phyloP scores from a whole-genome alignment of 2,797 vertebrate species.

The Botia kubotai region DNA sequence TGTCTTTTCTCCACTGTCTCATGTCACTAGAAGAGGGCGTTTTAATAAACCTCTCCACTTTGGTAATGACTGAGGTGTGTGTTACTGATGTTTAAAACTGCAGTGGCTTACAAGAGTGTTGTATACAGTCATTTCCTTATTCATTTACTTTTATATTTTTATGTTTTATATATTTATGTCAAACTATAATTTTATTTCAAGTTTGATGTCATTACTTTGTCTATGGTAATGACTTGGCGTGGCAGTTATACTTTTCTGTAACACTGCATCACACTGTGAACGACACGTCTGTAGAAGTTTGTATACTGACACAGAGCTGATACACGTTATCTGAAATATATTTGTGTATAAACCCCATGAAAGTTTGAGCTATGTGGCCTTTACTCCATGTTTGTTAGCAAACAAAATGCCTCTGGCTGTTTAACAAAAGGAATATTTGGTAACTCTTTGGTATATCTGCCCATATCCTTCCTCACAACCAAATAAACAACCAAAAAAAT shows the following conservation, averaged over 20 bases:
- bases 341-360: no score
- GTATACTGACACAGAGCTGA: not conserved
- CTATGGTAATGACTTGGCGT: not conserved
- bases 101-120: not conserved
- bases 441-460: no score
- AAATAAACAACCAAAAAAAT: no score
- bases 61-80: not conserved
- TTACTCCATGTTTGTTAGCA: no score
- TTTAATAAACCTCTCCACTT: not conserved
- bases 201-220: no score
- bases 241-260: not conserved
- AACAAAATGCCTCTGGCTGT: no score
- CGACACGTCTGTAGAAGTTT: not conserved
- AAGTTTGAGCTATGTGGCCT: no score
- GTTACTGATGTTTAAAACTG: not conserved
- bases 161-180: no score
- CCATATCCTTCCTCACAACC: no score
- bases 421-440: no score
- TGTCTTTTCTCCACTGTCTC: not conserved
- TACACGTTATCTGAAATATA: no score
- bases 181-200: no score
- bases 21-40: slow-evolving; percentile 34
- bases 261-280: not conserved
- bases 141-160: not conserved
- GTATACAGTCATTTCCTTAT: not conserved